Base-by-base conservation (phyloP, 2,113 vertebrate genomes). In the Mormoops blainvillei region DNA sequence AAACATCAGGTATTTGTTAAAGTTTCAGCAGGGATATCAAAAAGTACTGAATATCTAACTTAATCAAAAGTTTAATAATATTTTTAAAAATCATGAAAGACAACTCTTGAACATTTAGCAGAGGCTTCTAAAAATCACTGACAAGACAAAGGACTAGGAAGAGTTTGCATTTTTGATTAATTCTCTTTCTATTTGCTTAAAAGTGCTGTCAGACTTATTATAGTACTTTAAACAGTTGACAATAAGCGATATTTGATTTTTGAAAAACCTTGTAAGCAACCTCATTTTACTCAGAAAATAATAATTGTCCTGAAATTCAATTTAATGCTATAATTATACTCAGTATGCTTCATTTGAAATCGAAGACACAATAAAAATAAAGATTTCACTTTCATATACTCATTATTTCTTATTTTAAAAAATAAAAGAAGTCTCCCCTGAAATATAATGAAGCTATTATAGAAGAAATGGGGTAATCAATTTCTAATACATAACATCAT, bases 401-500 rank as follows among this genome's bases (percentile, higher is more conserved):
- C 82, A 89, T 98, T 98, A 98, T 93, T 98, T 97, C 94, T 97
- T 97, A 93, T 94, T 94, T 96, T 63, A 96, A 97, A 96, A 97
- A 97, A 96, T n/a, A 94, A 97, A 89, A 91, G 80, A 97, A 96
- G 94, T 20, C 41, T 97, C 91, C 91, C 54, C 71, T 89, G 56
- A 97, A 97, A 97, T 97, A 97, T 98, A 98, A 98, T 98, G 97
- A 98, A 92, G 89, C 83, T 87, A 98, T 98, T 98, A 98, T 19
- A 95, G 92, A 97, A 97, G 94, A 98, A 98, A 98, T 95, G 58
- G 94, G 65, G 89, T 97, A 98, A 98, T 98, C 92, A 98, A 98
- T 98, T 98, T 97, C 95, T 98, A 98, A 98, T 98, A 97, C 91
- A 98, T 97, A 97, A 96, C 78, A 96, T 22, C n/a, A 94, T 86